Evolutionary conservation across 2,797 vertebrate species (phyloP), one percentile per base, ranked within the genome.

Genomic region (Lutjanus argentimaculatus): DNA sequence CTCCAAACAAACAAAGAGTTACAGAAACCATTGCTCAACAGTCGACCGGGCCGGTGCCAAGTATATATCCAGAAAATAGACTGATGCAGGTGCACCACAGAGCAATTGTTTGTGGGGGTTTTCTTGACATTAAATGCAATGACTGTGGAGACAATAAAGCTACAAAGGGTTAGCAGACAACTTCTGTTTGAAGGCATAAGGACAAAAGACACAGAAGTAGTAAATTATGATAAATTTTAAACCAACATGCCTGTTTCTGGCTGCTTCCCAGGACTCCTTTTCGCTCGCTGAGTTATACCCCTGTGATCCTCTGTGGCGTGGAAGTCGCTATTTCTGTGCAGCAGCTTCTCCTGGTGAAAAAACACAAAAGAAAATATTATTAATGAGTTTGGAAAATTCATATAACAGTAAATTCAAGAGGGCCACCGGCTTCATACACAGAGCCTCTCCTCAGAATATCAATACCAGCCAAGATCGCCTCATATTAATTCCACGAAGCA

Each of bases 251-350:
- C 94, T 86, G 91, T 76, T 56, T 94, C 94, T 86, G 91, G 49
- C 69, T 92, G 92, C 79, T 84, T 97, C 91, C 94, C 95, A 85
- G 97, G 97, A 92, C 97, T 98, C 92, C 97, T 95, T 94, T 97
- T 97, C 64, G 96, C 95, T 61, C 97, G 96, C 62, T 93, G 97
- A 85, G 97, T 95, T 16, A 89, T 96, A 70, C 91, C 95, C 83
- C 94, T 90, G 66, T 88, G 95, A 80, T 97, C 96, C 64, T 96
- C 96, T 89, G 93, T 95, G 74, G 91, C 66, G n/a, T 93, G 95
- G 86, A 94, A 90, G 80, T 95, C 94, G 19, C 85, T 67, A 46
- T 96, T 96, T 93, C 96, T 95, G 90, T 95, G 94, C 89, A 95
- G 95, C 92, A 96, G 90, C 90, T 94, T 94, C 83, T 96, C 95